Evolutionary conservation across 2,888 invertebrate genomes (phyloP).

Genomic region (Noctua janthe): DNA sequence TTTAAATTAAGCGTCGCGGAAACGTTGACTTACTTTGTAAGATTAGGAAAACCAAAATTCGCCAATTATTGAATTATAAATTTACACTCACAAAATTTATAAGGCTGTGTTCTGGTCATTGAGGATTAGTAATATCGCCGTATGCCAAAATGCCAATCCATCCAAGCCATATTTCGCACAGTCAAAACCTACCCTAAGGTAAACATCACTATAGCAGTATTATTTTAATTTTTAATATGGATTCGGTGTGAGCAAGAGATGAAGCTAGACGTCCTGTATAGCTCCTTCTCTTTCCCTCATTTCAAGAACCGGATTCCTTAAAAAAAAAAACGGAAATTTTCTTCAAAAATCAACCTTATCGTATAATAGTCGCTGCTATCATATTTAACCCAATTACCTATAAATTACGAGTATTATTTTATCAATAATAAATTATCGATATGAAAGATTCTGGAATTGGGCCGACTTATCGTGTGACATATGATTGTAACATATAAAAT

Average conservation of each 20-base stretch:
- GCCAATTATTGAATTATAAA: not conserved
- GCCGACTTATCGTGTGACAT: constrained; percentile 69
- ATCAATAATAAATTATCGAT: constrained; percentile 72
- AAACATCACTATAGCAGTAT: too few relatives aligned
- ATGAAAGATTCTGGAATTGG: constrained; percentile 72
- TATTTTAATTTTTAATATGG: too few relatives aligned
- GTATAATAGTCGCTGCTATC: constrained; percentile 63
- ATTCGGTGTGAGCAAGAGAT: too few relatives aligned
- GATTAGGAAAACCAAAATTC: constrained; percentile 18
- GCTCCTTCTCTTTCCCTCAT: not conserved
- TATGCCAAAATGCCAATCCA: not conserved
- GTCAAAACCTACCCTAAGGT: not conserved
- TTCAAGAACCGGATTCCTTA: not conserved
- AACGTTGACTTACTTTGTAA: constrained; percentile 8
- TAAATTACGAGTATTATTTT: constrained; percentile 78
- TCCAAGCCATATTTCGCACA: not conserved
- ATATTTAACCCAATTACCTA: constrained; percentile 83
- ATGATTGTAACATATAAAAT: constrained; percentile 61
- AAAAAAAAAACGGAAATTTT: constrained; percentile 7
- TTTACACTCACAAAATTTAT: not conserved
- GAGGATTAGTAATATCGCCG: not conserved
- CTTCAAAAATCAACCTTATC: constrained; percentile 51
- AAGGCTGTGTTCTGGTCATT: not conserved
- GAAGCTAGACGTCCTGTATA: not conserved
- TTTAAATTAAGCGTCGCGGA: constrained; percentile 39